Percentiles rank a stretch among this genome's conserved stretches.
These are phyloP conservation scores for Herpailurus yagouaroundi DNA, from an alignment of 2,113 vertebrate genomes.

Conservation along the genomic window DNA sequence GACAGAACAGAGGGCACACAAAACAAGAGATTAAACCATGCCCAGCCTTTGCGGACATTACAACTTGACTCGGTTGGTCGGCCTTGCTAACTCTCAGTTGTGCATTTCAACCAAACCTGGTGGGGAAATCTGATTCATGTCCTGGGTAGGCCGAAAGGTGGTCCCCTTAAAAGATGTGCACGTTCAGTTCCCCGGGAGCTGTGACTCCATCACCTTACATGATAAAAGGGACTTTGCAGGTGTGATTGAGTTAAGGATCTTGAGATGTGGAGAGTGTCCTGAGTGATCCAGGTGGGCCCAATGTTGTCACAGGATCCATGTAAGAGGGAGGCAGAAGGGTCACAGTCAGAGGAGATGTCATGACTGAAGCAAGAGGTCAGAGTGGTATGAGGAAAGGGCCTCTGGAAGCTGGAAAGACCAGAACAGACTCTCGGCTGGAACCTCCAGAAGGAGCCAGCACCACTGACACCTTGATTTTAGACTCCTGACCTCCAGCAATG, in stretches of 20 bases:
- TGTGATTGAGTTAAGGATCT: background rate
- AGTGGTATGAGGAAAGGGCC: background rate
- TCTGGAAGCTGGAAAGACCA: background rate
- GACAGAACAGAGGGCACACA: background rate
- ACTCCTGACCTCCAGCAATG: background rate
- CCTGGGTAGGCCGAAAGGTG: background rate
- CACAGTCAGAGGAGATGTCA: background rate
- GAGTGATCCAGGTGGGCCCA: background rate
- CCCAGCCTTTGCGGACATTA: background rate
- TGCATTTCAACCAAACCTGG: background rate
- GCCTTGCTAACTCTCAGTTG: background rate
- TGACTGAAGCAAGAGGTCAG: background rate
- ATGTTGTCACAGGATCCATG: background rate
- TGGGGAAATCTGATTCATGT: background rate
- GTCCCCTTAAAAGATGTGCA: background rate
- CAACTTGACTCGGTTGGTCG: rapidly evolving
- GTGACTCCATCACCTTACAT: background rate
- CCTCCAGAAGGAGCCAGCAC: background rate
- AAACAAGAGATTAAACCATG: background rate
- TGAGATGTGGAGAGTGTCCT: background rate
- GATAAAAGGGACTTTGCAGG: background rate
- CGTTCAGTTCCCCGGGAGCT: background rate
- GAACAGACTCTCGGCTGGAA: background rate
- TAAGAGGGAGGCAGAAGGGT: background rate
- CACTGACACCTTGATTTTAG: background rate